phyloP scores from a whole-genome alignment of 2,888 invertebrate genomes.

The Trilocha varians region DNA sequence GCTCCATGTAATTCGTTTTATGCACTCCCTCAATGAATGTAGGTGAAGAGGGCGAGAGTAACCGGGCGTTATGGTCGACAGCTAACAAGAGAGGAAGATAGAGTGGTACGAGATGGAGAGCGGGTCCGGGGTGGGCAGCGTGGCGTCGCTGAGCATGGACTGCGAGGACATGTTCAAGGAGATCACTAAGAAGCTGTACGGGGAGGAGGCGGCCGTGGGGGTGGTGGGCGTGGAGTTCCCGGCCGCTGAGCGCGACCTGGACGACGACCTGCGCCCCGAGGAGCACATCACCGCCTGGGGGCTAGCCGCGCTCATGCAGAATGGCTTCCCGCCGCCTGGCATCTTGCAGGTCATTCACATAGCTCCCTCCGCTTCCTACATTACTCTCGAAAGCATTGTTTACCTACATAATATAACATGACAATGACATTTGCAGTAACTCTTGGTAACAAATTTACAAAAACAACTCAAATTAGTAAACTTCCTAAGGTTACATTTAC shows the following conservation, averaged over 20 bases:
- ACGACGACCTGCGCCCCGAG: slow-evolving; percentile 76
- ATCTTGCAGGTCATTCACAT: slow-evolving; percentile 68
- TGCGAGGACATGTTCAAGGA: slow-evolving; percentile 93
- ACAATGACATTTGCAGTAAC: no score
- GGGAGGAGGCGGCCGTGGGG: slow-evolving; percentile 77
- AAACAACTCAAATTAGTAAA: no score
- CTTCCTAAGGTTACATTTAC: no score
- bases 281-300: slow-evolving; percentile 83
- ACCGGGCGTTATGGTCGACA: neutral
- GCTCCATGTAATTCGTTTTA: neutral
- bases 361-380: slow-evolving; percentile 21
- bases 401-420: no score
- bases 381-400: no score
- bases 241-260: slow-evolving; percentile 63
- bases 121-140: slow-evolving; percentile 53
- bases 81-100: slow-evolving; percentile 1
- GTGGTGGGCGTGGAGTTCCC: slow-evolving; percentile 63
- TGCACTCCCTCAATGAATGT: neutral
- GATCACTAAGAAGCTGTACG: slow-evolving; percentile 92
- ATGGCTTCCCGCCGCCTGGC: slow-evolving; percentile 78
- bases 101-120: slow-evolving; percentile 50
- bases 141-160: slow-evolving; percentile 75
- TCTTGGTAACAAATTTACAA: no score
- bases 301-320: slow-evolving; percentile 83
- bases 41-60: neutral